Evolutionary conservation across 1,140 invertebrate genomes (phyloP), one percentile per base, ranked within the genome.

Genomic region (Tribolium madens): DNA sequence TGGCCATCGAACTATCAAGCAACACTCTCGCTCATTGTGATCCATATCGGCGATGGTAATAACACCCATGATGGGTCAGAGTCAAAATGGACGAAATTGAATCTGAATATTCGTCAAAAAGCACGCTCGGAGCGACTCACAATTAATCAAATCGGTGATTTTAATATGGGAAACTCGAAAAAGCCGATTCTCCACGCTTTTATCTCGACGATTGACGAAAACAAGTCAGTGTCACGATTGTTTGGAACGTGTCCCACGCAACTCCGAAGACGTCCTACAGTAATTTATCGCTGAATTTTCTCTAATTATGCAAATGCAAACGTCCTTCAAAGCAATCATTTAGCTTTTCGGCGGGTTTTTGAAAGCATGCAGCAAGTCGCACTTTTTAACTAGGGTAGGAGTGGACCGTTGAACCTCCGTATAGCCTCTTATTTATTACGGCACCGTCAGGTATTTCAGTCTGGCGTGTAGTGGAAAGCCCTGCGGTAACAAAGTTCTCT

Each of bases 31-130:
- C 57, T 64, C 42, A 50, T 50, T 72, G 70, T 72, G 70, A 72
- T 72, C 70, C 46, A 72, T 71, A 72, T 72, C 70, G 47, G 46
- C 17, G 50, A 47, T 17, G 42, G 15, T 72, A 72, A 72, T 72
- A 72, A 72, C n/a, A 72, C 0, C 18, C 52, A 57, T 57, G n/a
- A 26, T 33, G 7, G 26, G 57, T 10, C 36, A 42, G 6, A 31
- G 21, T 21, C 18, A 21, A 21, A 26, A 26, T 26, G 21, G 21
- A 26, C 21, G n/a, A 42, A 42, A 42, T 42, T 42, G 36, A n/a
- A 42, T 42, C 21, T 26, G 21, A 26, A 26, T 26, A 26, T 26
- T 26, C 21, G 21, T 26, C 21, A 26, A 26, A 26, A 26, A 26
- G 3, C 2, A 5, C 3, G 21, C 21, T 3, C 21, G 21, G 21